Evolutionary conservation across 2,888 invertebrate genomes (phyloP).

Genomic region (Sesia apiformis): DNA sequence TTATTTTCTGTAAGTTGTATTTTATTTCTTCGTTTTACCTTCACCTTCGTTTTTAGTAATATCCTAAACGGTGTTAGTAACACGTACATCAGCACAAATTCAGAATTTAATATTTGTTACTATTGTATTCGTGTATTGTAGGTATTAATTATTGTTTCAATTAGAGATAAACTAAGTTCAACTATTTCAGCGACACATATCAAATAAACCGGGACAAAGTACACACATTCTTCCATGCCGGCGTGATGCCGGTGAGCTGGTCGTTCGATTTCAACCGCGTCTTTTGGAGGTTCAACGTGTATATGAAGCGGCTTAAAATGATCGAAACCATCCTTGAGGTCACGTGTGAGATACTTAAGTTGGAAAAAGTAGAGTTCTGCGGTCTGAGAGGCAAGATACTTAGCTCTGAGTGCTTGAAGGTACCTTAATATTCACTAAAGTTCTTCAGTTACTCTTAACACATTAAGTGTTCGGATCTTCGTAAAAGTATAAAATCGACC

Average conservation of each 20-base stretch:
- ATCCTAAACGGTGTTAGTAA: no score
- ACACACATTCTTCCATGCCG: constrained; percentile 67
- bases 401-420: constrained; percentile 65
- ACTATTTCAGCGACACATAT: constrained; percentile 54
- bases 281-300: constrained; percentile 79
- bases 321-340: constrained; percentile 83
- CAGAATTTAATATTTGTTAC: no score
- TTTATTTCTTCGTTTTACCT: no score
- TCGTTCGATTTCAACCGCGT: constrained; percentile 82
- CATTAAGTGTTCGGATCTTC: no score
- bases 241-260: constrained; percentile 79
- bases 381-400: constrained; percentile 79
- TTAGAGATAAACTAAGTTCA: no score
- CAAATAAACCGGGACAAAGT: constrained; percentile 71
- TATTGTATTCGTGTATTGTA: no score
- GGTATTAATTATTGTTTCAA: no score
- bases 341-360: constrained; percentile 86
- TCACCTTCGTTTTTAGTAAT: no score
- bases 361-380: constrained; percentile 89
- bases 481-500: no score
- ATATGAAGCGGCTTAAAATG: constrained; percentile 76
- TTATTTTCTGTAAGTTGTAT: constrained; percentile 70
- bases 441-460: no score
- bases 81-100: no score
- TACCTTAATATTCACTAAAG: constrained; percentile 8